Evolutionary conservation across 2,888 invertebrate genomes (phyloP), one percentile per base, ranked within the genome.

Genomic region (Drosophila barbarae): DNA sequence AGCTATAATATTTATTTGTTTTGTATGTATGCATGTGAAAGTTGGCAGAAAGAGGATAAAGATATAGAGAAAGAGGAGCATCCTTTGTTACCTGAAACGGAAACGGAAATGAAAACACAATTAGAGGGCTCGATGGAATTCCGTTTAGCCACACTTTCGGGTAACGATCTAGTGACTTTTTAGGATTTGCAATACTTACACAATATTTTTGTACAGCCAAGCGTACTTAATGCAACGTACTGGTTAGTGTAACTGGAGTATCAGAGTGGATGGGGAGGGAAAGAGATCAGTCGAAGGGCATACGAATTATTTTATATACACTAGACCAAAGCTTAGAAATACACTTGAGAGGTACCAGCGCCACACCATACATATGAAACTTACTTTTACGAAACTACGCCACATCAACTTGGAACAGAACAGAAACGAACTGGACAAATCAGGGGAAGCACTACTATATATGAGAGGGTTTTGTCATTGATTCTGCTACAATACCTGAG

Each of bases 301-400:
- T 28, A 28, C 63, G 44, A 55, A 51, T 63, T 72, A 67, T 66
- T 46, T 76, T 49, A 74, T 69, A 74, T 67, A 84, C 69, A 78
- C 77, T 84, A 84, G 79, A 84, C 79, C 79, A 80, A 80, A 80
- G 85, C 79, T 80, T 80, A 80, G 80, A 72, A 72, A 83, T 82
- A 74, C 72, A 76, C 70, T 49, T 28, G 52, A 36, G 36, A 36
- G 36, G 15, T 50, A 68, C 42, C 42, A 49, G 68, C 69, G 52
- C 59, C 54, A 71, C 50, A 58, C 56, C 30, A 51, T 30, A 49
- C 47, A 67, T 51, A 58, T 69, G 60, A 67, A 21, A 68, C 60
- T 18, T 69, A 69, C 55, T 69, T 69, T 69, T 69, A 69, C 61
- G 69, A 36, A 38, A 41, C 50, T 23, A 52, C 42, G 65, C 51